Percentiles rank a stretch among this genome's conserved stretches.
These are phyloP conservation scores for Beroe ovata DNA, from an alignment of 37 sponge, comb jelly and placozoan genomes.

Conservation along the genomic window DNA sequence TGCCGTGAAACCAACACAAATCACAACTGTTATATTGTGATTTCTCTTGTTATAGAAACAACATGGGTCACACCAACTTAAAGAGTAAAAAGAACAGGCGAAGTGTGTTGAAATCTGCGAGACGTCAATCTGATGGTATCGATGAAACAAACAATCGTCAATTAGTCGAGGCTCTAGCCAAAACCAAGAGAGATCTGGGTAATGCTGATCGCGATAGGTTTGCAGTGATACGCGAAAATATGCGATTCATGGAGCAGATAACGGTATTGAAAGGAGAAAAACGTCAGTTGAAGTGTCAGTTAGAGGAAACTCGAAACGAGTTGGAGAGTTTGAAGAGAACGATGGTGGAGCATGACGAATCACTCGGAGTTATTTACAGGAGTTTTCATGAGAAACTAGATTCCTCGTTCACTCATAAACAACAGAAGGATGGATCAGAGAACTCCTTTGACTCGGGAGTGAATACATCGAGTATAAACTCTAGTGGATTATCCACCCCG, in stretches of 20 bases:
- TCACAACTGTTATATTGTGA: too few species aligned
- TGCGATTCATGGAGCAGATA: neutral
- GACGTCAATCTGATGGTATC: neutral
- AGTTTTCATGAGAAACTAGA: neutral
- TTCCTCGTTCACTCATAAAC: neutral
- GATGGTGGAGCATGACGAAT: neutral
- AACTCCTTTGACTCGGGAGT: conserved; percentile 5
- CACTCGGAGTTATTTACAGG: neutral
- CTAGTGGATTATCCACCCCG: neutral
- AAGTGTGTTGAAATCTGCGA: conserved; percentile 14
- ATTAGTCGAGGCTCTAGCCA: conserved; percentile 11
- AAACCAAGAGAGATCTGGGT: neutral
- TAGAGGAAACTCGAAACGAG: neutral
- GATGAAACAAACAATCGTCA: conserved; percentile 39
- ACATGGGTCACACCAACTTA: too few species aligned
- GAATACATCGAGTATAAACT: conserved; percentile 6
- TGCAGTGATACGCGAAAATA: neutral
- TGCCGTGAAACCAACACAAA: too few species aligned
- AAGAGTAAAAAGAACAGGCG: neutral
- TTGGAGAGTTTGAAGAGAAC: neutral
- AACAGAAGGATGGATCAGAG: neutral
- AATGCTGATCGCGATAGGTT: neutral
- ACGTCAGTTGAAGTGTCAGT: neutral
- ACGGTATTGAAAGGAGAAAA: conserved; percentile 7
- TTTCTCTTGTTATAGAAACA: too few species aligned